Evolutionary conservation across 2,113 vertebrate species (phyloP).

Genomic region (Proterorhinus semilunaris): DNA sequence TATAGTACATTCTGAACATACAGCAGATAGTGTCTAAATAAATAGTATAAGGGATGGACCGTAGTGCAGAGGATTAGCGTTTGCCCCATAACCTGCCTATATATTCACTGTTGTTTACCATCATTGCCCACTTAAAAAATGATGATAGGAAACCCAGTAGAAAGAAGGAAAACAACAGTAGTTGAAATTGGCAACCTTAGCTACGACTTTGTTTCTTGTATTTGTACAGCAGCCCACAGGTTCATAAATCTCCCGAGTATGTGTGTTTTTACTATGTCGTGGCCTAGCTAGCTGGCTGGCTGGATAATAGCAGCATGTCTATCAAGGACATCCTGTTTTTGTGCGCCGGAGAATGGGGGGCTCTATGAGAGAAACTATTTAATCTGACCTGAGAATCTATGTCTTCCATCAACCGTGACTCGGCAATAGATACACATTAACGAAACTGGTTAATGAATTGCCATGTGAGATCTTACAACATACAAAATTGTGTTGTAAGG

Average conservation of each 20-base stretch:
- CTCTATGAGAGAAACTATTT: constrained; percentile 79
- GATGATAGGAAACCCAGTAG: too few relatives aligned
- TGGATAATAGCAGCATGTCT: constrained; percentile 87
- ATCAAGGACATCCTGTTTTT: constrained; percentile 98
- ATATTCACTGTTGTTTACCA: too few relatives aligned
- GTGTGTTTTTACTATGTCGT: constrained; percentile 30
- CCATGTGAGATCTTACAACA: neutral
- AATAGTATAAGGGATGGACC: too few relatives aligned
- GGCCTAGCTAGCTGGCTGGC: constrained; percentile 70
- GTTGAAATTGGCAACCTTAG: constrained; percentile 86
- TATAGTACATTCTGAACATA: too few relatives aligned
- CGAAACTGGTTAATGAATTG: neutral
- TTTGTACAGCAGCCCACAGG: constrained; percentile 63
- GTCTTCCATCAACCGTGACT: constrained; percentile 75
- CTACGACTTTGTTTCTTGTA: constrained; percentile 84
- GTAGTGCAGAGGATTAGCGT: too few relatives aligned
- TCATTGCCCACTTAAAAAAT: too few relatives aligned
- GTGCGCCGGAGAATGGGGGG: constrained; percentile 89
- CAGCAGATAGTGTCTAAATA: too few relatives aligned
- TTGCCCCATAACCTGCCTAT: too few relatives aligned
- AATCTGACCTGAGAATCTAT: constrained; percentile 81
- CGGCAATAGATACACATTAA: constrained; percentile 45
- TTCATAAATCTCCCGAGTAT: constrained; percentile 81
- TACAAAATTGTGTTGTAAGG: neutral
- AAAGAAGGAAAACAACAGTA: constrained; percentile 68